A percentile compares a stretch with the other conserved stretches of the same genome.
Conservation (phyloP, 1,140 invertebrate genomes). For the Drosophila bocqueti region DNA sequence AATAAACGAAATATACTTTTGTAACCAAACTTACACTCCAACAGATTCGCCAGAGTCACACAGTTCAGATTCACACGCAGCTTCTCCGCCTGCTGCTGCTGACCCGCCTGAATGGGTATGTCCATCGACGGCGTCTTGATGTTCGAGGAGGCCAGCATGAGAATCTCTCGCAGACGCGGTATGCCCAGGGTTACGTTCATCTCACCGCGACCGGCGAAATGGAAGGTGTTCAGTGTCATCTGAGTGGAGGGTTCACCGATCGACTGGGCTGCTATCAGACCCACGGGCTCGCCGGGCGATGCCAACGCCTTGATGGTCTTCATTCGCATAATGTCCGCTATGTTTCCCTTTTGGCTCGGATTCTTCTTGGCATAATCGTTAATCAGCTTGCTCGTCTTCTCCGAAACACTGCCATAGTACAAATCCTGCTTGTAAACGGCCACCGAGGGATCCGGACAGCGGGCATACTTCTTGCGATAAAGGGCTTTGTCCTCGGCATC, state of each 20-base stretch:
- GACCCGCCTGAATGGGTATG: conserved; percentile 90
- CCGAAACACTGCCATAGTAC: conserved; percentile 93
- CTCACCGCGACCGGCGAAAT: conserved; percentile 99
- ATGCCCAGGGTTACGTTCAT: conserved; percentile 99
- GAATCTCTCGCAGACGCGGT: conserved; percentile 97
- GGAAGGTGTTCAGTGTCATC: conserved; percentile 99
- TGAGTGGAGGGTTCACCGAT: conserved; percentile 99
- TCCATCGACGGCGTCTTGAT: conserved; percentile 99
- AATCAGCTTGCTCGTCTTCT: conserved; percentile 90
- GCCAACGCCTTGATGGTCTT: conserved; percentile 92
- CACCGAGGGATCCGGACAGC: conserved; percentile 91
- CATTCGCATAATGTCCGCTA: conserved; percentile 89
- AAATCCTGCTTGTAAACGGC: conserved; percentile 89
- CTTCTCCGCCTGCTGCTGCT: conserved; percentile 88
- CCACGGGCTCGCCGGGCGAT: conserved; percentile 97
- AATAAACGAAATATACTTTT: neutral
- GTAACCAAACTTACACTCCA: conserved; percentile 87
- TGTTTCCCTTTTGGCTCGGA: conserved; percentile 84
- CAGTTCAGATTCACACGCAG: conserved; percentile 90
- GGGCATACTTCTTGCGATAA: conserved; percentile 83
- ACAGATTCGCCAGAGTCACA: conserved; percentile 91
- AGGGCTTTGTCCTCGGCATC: conserved; percentile 87
- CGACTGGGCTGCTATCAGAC: conserved; percentile 97
- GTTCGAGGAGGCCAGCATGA: conserved; percentile 96
- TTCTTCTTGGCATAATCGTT: conserved; percentile 87